A percentile compares a stretch with the other conserved stretches of the same genome.
These are phyloP conservation scores for Cynodonichthys magdalenae DNA, from an alignment of 2,797 vertebrate species.

Conservation along the genomic window DNA sequence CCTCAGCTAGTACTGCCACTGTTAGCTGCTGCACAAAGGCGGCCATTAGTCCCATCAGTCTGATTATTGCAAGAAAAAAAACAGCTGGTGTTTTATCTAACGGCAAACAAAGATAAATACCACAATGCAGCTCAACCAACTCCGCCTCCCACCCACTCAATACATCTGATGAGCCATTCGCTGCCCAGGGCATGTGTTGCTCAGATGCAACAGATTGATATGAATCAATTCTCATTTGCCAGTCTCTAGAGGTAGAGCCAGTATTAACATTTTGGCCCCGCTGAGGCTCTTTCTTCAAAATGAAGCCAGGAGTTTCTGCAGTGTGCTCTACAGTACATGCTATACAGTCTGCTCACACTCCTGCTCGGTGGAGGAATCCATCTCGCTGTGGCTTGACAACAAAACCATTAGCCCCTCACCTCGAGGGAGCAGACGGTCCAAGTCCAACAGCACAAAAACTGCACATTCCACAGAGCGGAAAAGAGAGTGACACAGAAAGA, in stretches of 20 bases:
- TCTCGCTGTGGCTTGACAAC: conserved; percentile 69
- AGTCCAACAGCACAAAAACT: conserved; percentile 58
- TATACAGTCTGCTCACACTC: conserved; percentile 71
- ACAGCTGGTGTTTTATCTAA: conserved; percentile 77
- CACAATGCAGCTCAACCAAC: conserved; percentile 60
- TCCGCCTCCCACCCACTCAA: conserved; percentile 67
- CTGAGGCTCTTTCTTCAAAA: conserved; percentile 50
- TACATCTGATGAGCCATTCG: conserved; percentile 60
- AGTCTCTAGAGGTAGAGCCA: conserved; percentile 42
- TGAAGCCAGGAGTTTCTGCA: conserved; percentile 47
- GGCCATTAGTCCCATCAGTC: conserved; percentile 68
- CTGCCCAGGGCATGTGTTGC: conserved; percentile 64
- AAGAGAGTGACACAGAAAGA: conserved; percentile 30
- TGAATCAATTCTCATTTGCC: conserved; percentile 67
- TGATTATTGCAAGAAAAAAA: conserved; percentile 70
- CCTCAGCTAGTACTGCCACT: conserved; percentile 67
- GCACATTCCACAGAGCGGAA: conserved; percentile 54
- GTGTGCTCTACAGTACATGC: conserved; percentile 34
- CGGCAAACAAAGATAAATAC: conserved; percentile 77
- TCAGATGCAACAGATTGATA: conserved; percentile 71
- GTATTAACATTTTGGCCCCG: conserved; percentile 58
- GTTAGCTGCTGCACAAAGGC: conserved; percentile 46
- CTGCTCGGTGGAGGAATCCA: conserved; percentile 62
- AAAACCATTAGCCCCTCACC: conserved; percentile 75
- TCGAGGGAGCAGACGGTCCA: conserved; percentile 67